phyloP scores from a whole-genome alignment of 1,140 invertebrate genomes.

The Philopotamus ludificatus region DNA sequence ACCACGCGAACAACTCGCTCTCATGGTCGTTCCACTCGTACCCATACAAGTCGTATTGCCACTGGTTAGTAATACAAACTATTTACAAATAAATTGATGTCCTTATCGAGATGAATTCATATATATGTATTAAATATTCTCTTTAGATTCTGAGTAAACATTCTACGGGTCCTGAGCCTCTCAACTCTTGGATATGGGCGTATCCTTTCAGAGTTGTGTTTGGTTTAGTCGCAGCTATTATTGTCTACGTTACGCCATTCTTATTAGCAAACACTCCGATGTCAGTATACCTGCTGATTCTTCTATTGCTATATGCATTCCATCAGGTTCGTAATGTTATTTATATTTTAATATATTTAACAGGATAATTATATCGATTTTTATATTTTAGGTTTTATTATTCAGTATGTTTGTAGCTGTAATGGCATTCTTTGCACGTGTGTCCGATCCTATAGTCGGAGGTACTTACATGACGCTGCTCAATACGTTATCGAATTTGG shows the following conservation, averaged over 20 bases:
- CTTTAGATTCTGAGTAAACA: slow-evolving; percentile 66
- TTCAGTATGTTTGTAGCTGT: slow-evolving; percentile 70
- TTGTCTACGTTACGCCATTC: slow-evolving; percentile 84
- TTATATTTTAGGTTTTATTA: slow-evolving; percentile 58
- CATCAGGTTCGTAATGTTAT: slow-evolving; percentile 76
- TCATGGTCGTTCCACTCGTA: slow-evolving; percentile 88
- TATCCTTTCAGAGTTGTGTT: slow-evolving; percentile 86
- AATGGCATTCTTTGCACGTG: slow-evolving; percentile 68
- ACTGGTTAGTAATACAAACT: slow-evolving; percentile 65
- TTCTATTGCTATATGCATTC: slow-evolving; percentile 78
- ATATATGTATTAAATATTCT: slow-evolving; percentile 7
- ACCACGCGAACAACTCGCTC: slow-evolving; percentile 90
- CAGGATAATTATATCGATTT: background rate
- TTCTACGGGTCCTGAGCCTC: slow-evolving; percentile 82
- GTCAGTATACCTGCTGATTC: slow-evolving; percentile 75
- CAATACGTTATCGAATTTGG: slow-evolving; percentile 95
- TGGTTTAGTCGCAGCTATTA: slow-evolving; percentile 75
- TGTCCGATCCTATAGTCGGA: slow-evolving; percentile 91
- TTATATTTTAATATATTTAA: background rate
- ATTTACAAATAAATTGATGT: background rate
- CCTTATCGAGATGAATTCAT: background rate
- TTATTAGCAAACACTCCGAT: slow-evolving; percentile 57
- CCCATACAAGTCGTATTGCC: slow-evolving; percentile 95
- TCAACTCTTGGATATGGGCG: slow-evolving; percentile 86
- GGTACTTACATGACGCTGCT: slow-evolving; percentile 99